These are phyloP conservation scores for Argyresthia goedartella DNA, from an alignment of 2,888 invertebrate genomes.

Conservation along the genomic window DNA sequence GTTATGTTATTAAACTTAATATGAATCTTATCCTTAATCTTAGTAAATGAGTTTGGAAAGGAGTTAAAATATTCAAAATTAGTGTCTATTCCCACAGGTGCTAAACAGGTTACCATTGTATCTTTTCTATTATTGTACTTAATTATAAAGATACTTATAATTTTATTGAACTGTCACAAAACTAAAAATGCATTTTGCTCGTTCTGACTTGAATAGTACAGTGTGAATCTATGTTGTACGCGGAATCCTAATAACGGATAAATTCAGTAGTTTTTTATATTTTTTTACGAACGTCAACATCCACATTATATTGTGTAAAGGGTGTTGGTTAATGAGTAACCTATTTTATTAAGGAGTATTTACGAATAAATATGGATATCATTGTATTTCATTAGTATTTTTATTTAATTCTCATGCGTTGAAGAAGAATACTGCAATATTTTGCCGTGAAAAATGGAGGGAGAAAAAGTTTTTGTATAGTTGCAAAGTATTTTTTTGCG, in stretches of 20 bases:
- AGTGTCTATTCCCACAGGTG: conserved; percentile 31
- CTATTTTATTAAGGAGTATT: conserved; percentile 52
- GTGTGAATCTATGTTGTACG: background rate
- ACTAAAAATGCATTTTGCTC: conserved; percentile 3
- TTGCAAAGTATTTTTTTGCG: no score
- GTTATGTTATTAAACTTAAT: no score
- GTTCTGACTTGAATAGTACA: background rate
- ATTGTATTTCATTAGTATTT: conserved; percentile 30
- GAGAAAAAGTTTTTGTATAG: no score
- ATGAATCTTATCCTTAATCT: no score
- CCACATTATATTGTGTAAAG: conserved; percentile 45
- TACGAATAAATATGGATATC: conserved; percentile 27
- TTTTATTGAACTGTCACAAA: conserved; percentile 2
- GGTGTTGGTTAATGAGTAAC: conserved; percentile 65
- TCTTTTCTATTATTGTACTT: conserved; percentile 33
- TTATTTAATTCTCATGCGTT: no score
- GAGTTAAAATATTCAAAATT: conserved; percentile 17
- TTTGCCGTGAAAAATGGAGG: no score
- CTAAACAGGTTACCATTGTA: conserved; percentile 56
- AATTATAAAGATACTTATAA: conserved; percentile 23
- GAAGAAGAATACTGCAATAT: no score
- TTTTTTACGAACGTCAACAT: conserved; percentile 33
- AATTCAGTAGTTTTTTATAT: conserved; percentile 5
- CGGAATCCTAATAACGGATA: background rate
- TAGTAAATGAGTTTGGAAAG: no score